Conservation (phyloP, 2,113 vertebrate species). For the Delphinapterus leucas region DNA sequence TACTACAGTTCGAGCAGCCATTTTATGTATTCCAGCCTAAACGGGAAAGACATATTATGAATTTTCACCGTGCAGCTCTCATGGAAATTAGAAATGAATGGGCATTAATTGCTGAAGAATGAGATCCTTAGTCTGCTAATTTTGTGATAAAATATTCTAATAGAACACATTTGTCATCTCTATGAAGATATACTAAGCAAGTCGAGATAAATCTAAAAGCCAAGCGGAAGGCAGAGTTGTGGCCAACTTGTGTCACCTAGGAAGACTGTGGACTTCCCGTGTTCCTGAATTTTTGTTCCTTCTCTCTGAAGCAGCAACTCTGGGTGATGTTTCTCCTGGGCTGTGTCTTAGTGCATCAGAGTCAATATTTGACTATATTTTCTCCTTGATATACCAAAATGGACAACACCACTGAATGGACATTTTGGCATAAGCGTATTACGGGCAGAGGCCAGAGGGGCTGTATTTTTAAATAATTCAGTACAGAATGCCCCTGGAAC, state of each 20-base stretch:
- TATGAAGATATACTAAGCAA: slow-evolving; percentile 26
- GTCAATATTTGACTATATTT: background rate
- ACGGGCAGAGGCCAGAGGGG: background rate
- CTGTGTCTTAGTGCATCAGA: background rate
- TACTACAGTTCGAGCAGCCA: background rate
- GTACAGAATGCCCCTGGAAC: slow-evolving; percentile 27
- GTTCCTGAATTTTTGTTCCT: background rate
- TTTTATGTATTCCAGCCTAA: slow-evolving; percentile 1
- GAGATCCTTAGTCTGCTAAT: slow-evolving; percentile 40
- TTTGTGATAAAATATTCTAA: slow-evolving; percentile 52
- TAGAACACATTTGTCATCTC: slow-evolving; percentile 34
- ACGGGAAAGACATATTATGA: background rate
- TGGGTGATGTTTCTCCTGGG: background rate
- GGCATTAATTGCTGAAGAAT: slow-evolving; percentile 65
- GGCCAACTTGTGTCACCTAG: background rate
- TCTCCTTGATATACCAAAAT: background rate
- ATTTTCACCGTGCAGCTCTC: slow-evolving; percentile 25
- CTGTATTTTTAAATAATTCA: background rate
- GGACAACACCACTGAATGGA: background rate
- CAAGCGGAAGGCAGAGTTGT: background rate
- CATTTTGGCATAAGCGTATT: background rate
- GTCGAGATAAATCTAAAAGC: background rate
- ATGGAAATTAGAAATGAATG: slow-evolving; percentile 57
- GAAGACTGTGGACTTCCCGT: background rate
- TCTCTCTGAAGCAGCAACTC: background rate